phyloP scores from a whole-genome alignment of 2,113 vertebrate species.

The Ceuthmochares aereus region DNA sequence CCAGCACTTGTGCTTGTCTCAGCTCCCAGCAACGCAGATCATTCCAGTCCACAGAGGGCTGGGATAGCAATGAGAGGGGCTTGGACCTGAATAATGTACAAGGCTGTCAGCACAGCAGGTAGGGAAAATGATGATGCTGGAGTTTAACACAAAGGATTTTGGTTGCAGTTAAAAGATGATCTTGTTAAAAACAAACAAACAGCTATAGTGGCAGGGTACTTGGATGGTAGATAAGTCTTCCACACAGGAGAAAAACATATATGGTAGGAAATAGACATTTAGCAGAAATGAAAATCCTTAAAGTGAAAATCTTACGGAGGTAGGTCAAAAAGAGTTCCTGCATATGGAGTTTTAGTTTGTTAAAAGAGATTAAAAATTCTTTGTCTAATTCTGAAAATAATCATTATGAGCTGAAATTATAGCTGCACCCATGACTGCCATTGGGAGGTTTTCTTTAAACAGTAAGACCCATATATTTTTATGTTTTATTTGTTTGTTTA shows the following conservation, averaged over 20 bases:
- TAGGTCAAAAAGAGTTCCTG: background rate
- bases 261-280: background rate
- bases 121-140: background rate
- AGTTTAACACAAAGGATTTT: background rate
- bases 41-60: rapidly evolving
- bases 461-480: background rate
- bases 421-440: background rate
- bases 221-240: background rate
- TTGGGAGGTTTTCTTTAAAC: background rate
- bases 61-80: background rate
- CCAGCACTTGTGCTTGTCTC: background rate
- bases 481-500: background rate
- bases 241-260: rapidly evolving
- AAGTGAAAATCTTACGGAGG: background rate
- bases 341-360: background rate
- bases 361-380: background rate
- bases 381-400: background rate
- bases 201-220: background rate
- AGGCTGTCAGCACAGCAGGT: background rate
- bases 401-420: background rate
- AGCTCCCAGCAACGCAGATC: background rate
- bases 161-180: background rate
- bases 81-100: background rate
- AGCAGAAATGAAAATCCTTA: background rate
- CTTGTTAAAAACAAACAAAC: background rate